Conservation (phyloP, 2,888 invertebrate genomes). For the Ophion slaviceki region DNA sequence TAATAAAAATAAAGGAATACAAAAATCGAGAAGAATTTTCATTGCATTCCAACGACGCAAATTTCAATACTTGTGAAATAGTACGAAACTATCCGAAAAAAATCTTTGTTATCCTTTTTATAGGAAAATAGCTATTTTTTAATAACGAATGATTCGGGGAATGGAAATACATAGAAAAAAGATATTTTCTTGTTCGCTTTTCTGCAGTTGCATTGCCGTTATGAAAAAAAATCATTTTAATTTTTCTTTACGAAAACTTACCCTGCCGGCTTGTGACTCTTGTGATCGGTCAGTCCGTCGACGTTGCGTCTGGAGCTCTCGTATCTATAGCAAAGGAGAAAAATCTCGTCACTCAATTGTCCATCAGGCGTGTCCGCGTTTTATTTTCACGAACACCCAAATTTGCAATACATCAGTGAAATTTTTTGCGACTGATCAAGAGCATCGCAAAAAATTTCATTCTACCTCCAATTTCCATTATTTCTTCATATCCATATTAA, state of each 20-base stretch:
- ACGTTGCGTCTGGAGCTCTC: constrained; percentile 38
- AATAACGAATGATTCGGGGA: no score
- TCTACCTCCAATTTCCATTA: background rate
- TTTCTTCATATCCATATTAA: constrained; percentile 55
- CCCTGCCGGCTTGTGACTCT: constrained; percentile 40
- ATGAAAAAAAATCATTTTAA: background rate
- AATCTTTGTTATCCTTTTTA: no score
- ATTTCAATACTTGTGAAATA: no score
- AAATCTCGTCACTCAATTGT: constrained; percentile 46
- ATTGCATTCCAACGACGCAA: no score
- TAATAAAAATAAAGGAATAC: no score
- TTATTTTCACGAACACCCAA: constrained; percentile 42
- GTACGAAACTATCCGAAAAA: no score
- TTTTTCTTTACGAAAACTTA: background rate
- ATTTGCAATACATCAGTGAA: constrained; percentile 47
- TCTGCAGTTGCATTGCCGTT: background rate
- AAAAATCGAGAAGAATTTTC: no score
- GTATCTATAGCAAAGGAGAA: constrained; percentile 40
- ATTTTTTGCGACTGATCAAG: constrained; percentile 1
- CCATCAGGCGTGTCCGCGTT: constrained; percentile 46
- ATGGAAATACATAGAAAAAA: no score
- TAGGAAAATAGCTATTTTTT: no score
- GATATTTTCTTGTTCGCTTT: background rate
- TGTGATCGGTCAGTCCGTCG: constrained; percentile 23
- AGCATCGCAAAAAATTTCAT: background rate